A percentile compares a stretch with the other conserved stretches of the same genome.
Evolutionary conservation across 2,797 vertebrate genomes (phyloP).

Genomic region (Kryptolebias ocellatus): DNA sequence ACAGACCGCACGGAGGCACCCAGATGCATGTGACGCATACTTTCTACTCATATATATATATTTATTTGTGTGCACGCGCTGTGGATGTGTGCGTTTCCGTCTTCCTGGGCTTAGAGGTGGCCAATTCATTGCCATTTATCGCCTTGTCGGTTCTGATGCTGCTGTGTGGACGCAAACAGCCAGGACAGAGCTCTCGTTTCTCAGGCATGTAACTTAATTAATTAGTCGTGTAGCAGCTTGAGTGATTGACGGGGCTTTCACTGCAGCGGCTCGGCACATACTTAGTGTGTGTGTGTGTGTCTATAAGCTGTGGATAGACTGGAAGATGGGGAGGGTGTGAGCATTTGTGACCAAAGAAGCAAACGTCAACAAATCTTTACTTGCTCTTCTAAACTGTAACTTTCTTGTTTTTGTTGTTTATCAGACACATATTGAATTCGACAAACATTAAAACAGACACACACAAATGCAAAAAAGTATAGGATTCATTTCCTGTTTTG

Average conservation of each 20-base stretch:
- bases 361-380: not conserved
- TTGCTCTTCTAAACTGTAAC: not conserved
- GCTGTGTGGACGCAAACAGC: conserved; percentile 45
- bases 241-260: conserved; percentile 74
- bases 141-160: conserved; percentile 46
- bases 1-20: conserved; percentile 17
- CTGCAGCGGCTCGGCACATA: conserved; percentile 49
- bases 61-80: conserved; percentile 1
- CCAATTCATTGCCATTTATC: conserved; percentile 57
- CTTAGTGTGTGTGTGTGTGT: not conserved
- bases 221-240: conserved; percentile 52
- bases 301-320: conserved; percentile 5
- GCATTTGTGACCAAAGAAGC: too few relatives aligned
- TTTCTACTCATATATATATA: not conserved
- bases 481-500: too few relatives aligned
- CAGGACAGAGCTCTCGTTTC: conserved; percentile 52
- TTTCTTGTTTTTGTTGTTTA: not conserved
- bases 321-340: too few relatives aligned
- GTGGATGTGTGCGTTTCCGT: conserved; percentile 23
- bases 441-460: too few relatives aligned
- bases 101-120: conserved; percentile 18
- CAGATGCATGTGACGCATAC: not conserved
- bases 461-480: too few relatives aligned
- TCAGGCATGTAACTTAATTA: conserved; percentile 72
- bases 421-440: too few relatives aligned